Base-by-base conservation (phyloP, 2,888 invertebrate genomes). In the Erebia epiphron region DNA sequence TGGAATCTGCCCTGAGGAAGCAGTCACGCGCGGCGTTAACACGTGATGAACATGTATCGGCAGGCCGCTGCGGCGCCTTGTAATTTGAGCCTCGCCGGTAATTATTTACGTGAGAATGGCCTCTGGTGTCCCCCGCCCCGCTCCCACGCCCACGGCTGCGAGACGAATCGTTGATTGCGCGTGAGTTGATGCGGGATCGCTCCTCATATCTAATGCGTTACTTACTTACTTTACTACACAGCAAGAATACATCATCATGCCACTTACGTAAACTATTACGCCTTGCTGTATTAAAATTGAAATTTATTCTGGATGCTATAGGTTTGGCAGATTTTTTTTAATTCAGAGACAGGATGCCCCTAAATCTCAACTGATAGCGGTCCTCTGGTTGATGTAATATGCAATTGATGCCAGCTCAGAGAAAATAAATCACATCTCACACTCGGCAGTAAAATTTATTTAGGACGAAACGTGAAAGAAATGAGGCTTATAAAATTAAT, bases 101-200 rank as follows among this genome's bases (percentile, higher is more conserved):
- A 93, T 92, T 93, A 92, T 93, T 92, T 92, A 92, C 92, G 92
- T 92, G 91, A 92, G 92, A 92, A 89, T 90, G 90, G 87, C 75
- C 80, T 18, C 54, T 16, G 54, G 54, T 41, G 54, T 54, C 54
- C 56, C 56, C 56, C 80, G 77, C 79, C 78, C 79, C 79, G 75
- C 76, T 79, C 76, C 76, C 72, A 76, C 60, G 75, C 73, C 78
- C 65, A 76, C 78, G 77, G 86, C 85, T 18, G 16, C 61, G 91
- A 89, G 89, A 91, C 92, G 90, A 92, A 92, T 92, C 85, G 91
- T 83, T 91, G 92, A 92, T 92, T 92, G 89, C 91, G 85, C 86
- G 81, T 78, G 86, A 75, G 74, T 68, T 72, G 73, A 70, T 69
- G 72, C 75, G 78, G 85, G 90, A 90, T 89, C 89, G 87, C 86